Evolutionary conservation across 1,140 invertebrate species (phyloP).

Genomic region (Eriosoma lanigerum): DNA sequence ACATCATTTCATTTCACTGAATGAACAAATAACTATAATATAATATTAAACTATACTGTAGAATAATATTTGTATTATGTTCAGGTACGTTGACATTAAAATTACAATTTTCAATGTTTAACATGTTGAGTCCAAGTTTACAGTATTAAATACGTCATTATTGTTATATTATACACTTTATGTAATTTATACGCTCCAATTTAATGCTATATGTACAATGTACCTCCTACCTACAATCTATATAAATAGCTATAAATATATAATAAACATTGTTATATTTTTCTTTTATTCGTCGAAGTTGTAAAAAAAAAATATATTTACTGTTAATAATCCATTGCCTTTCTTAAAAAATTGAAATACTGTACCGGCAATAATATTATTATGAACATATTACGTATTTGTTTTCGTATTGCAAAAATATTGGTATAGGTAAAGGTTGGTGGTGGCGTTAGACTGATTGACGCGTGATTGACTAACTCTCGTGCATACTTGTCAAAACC

Average conservation of each 20-base stretch:
- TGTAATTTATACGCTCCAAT: conserved; percentile 2
- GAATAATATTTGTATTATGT: too few relatives aligned
- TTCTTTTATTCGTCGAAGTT: conserved; percentile 1
- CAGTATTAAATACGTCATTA: not conserved
- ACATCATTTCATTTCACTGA: too few relatives aligned
- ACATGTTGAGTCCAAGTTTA: not conserved
- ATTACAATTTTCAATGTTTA: not conserved
- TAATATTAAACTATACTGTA: not conserved
- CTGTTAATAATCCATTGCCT: not conserved
- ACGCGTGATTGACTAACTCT: too few relatives aligned
- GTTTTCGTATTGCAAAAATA: too few relatives aligned
- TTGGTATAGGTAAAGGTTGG: too few relatives aligned
- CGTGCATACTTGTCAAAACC: too few relatives aligned
- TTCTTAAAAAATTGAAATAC: not conserved
- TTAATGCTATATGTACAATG: not conserved
- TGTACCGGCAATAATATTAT: too few relatives aligned
- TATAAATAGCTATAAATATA: not conserved
- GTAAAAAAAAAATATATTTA: conserved; percentile 1
- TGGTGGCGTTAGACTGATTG: too few relatives aligned
- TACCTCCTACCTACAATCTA: too few relatives aligned
- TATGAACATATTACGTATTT: too few relatives aligned
- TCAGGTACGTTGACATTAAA: not conserved
- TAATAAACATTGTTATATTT: not conserved
- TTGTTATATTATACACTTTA: not conserved
- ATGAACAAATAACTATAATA: not conserved